These are phyloP conservation scores for Stratiomys singularior DNA, from an alignment of 2,888 invertebrate genomes.

Conservation along the genomic window DNA sequence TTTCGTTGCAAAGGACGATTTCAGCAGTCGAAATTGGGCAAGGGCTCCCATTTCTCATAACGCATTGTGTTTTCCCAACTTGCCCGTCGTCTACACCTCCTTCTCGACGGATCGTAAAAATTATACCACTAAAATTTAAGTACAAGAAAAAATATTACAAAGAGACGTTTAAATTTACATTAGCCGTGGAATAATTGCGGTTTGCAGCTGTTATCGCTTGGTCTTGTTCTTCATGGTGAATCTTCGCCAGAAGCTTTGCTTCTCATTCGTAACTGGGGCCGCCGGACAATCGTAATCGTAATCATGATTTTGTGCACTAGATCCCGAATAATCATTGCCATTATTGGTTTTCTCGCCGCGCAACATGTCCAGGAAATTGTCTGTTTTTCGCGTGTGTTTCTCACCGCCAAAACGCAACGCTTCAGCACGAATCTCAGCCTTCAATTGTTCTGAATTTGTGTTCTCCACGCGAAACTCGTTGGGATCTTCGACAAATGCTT, in stretches of 20 bases:
- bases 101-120: not conserved
- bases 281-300: conserved; percentile 61
- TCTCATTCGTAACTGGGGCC: conserved; percentile 67
- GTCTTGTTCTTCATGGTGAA: conserved; percentile 76
- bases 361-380: conserved; percentile 75
- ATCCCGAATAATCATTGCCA: conserved; percentile 53
- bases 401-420: conserved; percentile 73
- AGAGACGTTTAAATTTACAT: conserved; percentile 30
- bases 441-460: conserved; percentile 74
- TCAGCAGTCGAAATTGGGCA: no score
- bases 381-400: conserved; percentile 66
- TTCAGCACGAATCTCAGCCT: conserved; percentile 75
- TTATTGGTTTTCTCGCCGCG: conserved; percentile 66
- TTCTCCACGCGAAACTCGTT: conserved; percentile 78
- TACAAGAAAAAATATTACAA: conserved; percentile 19
- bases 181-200: not conserved
- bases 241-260: conserved; percentile 76
- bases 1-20: no score
- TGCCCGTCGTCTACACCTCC: not conserved
- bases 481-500: conserved; percentile 78
- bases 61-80: no score
- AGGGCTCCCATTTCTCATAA: no score
- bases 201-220: conserved; percentile 68
- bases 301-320: conserved; percentile 65
- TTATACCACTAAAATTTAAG: conserved; percentile 14